Conservation (phyloP, 2,113 vertebrate species). For the Megaceryle torquata region DNA sequence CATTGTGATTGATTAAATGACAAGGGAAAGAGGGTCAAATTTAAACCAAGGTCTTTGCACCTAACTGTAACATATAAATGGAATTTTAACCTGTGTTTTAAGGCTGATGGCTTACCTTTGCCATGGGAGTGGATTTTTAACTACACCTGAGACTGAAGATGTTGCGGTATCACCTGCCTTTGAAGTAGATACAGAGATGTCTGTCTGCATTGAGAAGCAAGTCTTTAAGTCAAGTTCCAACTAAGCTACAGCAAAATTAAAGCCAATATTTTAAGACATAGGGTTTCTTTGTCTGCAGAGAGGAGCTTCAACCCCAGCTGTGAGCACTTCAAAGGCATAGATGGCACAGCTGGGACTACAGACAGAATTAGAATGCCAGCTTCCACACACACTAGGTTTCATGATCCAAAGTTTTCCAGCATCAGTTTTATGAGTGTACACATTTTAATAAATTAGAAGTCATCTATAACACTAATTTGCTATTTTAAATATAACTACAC, state of each 20-base stretch:
- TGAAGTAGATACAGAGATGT: background rate
- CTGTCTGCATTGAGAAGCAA: background rate
- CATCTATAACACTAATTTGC: background rate
- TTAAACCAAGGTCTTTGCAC: background rate
- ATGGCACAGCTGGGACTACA: slow-evolving; percentile 36
- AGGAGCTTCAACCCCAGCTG: slow-evolving; percentile 31
- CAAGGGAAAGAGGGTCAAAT: background rate
- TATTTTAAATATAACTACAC: background rate
- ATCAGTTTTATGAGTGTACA: background rate
- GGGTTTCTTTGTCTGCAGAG: slow-evolving; percentile 3
- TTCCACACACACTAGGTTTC: background rate
- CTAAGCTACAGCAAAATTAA: slow-evolving; percentile 17
- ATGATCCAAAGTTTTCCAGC: slow-evolving; percentile 5
- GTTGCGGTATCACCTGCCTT: background rate
- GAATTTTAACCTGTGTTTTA: background rate
- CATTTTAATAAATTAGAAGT: slow-evolving; percentile 31
- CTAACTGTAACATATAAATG: background rate
- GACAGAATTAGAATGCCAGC: slow-evolving; percentile 31
- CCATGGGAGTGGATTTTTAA: background rate
- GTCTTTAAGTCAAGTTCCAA: slow-evolving; percentile 15
- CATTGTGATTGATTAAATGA: background rate
- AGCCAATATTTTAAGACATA: slow-evolving; percentile 6
- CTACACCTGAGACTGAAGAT: background rate
- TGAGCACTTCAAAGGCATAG: slow-evolving; percentile 43
- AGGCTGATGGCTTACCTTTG: background rate